phyloP scores from a whole-genome alignment of 2,113 vertebrate genomes.

The Maccullochella peelii region DNA sequence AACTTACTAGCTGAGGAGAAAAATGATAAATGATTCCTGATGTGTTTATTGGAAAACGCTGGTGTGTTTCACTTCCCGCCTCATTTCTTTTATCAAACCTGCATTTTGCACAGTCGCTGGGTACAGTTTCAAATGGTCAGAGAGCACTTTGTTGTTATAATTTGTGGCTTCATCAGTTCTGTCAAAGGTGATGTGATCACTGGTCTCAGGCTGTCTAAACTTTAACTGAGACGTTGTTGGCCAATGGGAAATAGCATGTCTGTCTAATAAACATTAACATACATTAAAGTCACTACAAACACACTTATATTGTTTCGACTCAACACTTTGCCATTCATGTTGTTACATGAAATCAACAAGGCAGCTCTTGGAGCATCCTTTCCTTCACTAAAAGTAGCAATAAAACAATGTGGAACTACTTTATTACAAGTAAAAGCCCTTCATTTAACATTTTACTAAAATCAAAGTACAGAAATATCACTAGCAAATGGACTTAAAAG shows the following conservation, averaged over 20 bases:
- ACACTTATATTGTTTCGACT: constrained; percentile 33
- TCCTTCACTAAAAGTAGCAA: not conserved
- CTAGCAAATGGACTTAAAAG: not conserved
- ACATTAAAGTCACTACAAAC: constrained; percentile 42
- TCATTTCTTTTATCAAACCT: constrained; percentile 54
- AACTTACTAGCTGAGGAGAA: constrained; percentile 25
- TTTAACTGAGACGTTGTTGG: constrained; percentile 2
- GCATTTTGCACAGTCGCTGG: constrained; percentile 34
- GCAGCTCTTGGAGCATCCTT: constrained; percentile 6
- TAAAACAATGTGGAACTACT: not conserved
- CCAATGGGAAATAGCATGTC: constrained; percentile 8
- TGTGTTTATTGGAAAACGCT: constrained; percentile 61
- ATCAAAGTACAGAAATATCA: not conserved
- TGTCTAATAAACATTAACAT: constrained; percentile 57
- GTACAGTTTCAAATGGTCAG: constrained; percentile 21
- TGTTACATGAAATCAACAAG: constrained; percentile 30
- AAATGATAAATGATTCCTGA: constrained; percentile 65
- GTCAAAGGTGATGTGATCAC: constrained; percentile 54
- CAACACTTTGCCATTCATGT: constrained; percentile 23
- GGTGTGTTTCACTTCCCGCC: constrained; percentile 41
- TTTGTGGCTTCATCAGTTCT: constrained; percentile 46
- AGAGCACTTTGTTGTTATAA: constrained; percentile 39
- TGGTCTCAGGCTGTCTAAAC: constrained; percentile 34
- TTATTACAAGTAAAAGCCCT: not conserved
- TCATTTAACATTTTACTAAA: not conserved